Percentiles rank a stretch among this genome's conserved stretches.
phyloP scores from a whole-genome alignment of 2,797 vertebrate species.

The Mormyrus hasselquistii region DNA sequence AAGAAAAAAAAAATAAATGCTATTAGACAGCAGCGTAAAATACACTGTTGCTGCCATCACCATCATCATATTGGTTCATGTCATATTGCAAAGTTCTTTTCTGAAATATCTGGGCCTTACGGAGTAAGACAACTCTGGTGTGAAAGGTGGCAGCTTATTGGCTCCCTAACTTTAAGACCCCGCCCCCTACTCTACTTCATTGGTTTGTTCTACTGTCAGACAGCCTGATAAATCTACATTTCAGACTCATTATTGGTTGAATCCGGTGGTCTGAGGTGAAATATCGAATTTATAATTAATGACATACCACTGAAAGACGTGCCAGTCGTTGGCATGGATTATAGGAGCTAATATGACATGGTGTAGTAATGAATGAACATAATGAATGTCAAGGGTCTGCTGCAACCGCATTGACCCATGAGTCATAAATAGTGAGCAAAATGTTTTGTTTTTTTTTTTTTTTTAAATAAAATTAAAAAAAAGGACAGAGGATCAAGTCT shows the following conservation, averaged over 20 bases:
- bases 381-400: neutral
- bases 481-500: neutral
- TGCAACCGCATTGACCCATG: neutral
- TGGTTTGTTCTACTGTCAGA: neutral
- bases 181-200: neutral
- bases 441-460: neutral
- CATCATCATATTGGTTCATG: neutral
- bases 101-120: neutral
- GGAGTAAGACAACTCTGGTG: neutral
- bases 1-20: neutral
- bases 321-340: neutral
- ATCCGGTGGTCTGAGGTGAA: neutral
- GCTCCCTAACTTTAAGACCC: neutral
- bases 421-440: neutral
- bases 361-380: neutral
- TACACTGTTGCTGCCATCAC: neutral
- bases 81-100: neutral
- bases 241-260: neutral
- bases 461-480: neutral
- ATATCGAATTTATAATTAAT: neutral
- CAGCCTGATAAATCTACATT: neutral
- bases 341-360: neutral
- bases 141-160: neutral
- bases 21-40: neutral
- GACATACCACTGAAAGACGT: neutral